phyloP scores from a whole-genome alignment of 2,797 vertebrate species.

The Dipus sagitta region DNA sequence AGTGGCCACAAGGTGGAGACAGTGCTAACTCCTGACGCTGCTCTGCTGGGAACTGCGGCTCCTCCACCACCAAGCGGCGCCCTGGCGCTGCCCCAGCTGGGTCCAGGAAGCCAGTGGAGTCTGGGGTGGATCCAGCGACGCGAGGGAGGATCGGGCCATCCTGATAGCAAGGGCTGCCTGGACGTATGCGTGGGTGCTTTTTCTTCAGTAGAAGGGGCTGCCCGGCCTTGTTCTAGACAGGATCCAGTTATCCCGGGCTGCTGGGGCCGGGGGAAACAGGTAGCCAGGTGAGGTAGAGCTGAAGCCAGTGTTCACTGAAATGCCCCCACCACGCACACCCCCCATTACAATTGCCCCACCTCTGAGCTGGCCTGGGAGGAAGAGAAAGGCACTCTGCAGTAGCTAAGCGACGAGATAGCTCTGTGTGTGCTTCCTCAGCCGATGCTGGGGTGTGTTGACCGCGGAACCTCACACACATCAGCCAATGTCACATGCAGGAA shows the following conservation, averaged over 20 bases:
- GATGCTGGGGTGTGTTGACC: neutral
- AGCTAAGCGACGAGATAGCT: rapidly evolving
- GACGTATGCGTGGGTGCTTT: neutral
- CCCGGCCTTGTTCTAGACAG: neutral
- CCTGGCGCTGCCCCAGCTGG: neutral
- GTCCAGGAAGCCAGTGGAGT: neutral
- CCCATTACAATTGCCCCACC: neutral
- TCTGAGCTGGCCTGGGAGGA: neutral
- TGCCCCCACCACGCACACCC: rapidly evolving
- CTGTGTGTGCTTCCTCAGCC: neutral
- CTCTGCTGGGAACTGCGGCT: neutral
- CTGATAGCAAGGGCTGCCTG: neutral
- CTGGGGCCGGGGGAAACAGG: neutral
- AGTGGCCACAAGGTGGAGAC: neutral
- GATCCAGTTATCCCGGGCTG: rapidly evolving
- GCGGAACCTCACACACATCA: neutral
- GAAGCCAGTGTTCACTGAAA: neutral
- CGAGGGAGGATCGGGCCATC: neutral
- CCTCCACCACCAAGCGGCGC: neutral
- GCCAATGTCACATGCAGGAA: neutral
- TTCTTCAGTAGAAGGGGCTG: neutral
- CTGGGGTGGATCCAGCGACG: rapidly evolving
- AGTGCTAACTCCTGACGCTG: neutral
- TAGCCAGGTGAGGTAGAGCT: neutral
- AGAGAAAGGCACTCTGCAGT: neutral